Evolutionary conservation across 2,113 vertebrate genomes (phyloP).

Genomic region (Istiophorus platypterus): DNA sequence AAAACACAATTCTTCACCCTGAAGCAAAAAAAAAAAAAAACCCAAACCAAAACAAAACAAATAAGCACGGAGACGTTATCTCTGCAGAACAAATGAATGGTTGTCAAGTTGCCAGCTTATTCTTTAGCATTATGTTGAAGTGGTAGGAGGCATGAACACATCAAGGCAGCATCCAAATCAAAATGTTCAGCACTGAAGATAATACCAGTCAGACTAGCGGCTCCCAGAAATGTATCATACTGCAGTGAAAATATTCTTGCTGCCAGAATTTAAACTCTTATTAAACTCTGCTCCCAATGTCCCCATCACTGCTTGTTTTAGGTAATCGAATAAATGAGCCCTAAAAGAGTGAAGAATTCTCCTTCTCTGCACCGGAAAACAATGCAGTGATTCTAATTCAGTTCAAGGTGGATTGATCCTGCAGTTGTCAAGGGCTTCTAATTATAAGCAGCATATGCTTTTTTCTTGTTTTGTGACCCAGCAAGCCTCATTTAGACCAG

Average conservation of each 20-base stretch:
- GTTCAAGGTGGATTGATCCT: conserved; percentile 11
- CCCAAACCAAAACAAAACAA: no score
- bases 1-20: not conserved
- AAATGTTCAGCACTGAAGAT: not conserved
- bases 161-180: conserved; percentile 16
- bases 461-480: not conserved
- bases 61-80: not conserved
- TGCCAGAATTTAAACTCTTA: not conserved
- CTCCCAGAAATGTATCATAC: conserved; percentile 13
- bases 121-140: conserved; percentile 13
- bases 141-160: not conserved
- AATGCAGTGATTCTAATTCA: conserved; percentile 3
- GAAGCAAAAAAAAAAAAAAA: no score
- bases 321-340: not conserved
- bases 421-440: not conserved
- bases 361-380: not conserved
- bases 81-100: conserved; percentile 10
- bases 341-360: not conserved
- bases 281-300: not conserved
- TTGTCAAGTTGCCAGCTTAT: conserved; percentile 32
- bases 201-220: not conserved
- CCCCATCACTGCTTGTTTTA: not conserved
- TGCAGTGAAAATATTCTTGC: not conserved
- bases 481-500: conserved; percentile 16
- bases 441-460: conserved; percentile 1